Conservation (phyloP, 2,888 invertebrate species). For the Acleris emargana region DNA sequence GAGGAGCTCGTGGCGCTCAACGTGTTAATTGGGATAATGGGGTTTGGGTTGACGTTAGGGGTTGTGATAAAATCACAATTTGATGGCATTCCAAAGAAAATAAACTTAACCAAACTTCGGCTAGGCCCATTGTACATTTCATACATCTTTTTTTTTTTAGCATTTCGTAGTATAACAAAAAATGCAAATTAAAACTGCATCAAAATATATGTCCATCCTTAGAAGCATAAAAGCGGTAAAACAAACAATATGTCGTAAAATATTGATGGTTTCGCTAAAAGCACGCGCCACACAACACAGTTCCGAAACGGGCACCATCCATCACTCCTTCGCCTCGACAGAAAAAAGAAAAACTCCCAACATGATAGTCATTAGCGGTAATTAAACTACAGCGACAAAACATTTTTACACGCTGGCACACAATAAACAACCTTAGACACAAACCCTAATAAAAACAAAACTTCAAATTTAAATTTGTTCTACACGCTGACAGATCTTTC, state of each 20-base stretch:
- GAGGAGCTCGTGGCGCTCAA: too few species aligned
- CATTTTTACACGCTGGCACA: constrained; percentile 35
- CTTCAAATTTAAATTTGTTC: constrained; percentile 28
- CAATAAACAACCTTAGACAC: constrained; percentile 39
- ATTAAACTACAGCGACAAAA: constrained; percentile 53
- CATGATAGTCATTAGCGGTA: constrained; percentile 60
- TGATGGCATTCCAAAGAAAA: too few species aligned
- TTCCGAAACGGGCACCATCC: constrained; percentile 45
- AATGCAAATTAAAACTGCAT: constrained; percentile 13
- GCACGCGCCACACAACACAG: constrained; percentile 29
- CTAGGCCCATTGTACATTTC: too few species aligned
- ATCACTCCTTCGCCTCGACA: constrained; percentile 50
- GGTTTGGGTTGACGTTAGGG: not conserved
- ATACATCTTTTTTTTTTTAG: not conserved
- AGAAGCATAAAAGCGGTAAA: constrained; percentile 7
- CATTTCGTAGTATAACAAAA: not conserved
- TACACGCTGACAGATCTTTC: constrained; percentile 62
- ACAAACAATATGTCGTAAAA: constrained; percentile 24
- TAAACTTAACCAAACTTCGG: too few species aligned
- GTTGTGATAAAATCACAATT: too few species aligned
- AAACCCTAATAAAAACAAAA: constrained; percentile 17
- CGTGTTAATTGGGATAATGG: not conserved
- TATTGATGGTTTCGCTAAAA: constrained; percentile 34
- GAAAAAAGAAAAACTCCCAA: constrained; percentile 47
- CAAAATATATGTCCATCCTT: constrained; percentile 17